Base-by-base conservation (phyloP, 2,113 vertebrate species). In the Galbula dea region DNA sequence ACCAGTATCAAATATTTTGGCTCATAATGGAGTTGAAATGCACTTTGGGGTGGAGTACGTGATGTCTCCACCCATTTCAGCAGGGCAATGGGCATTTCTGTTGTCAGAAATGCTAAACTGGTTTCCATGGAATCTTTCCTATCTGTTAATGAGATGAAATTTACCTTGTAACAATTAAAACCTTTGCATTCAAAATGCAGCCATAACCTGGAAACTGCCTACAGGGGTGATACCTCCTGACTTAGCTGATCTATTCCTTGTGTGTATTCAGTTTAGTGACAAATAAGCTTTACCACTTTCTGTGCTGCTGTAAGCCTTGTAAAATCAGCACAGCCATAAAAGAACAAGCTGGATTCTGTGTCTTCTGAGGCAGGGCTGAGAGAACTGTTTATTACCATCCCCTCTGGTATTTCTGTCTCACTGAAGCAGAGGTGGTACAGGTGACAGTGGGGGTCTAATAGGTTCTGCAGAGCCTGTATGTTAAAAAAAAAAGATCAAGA, bases 371-470 rank as follows among this genome's bases (percentile, higher is more conserved):
- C 34, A 85, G 71, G 46, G 82, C 79, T 72, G 75, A 89, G 57
- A 82, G 41, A 82, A 69, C 54, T 68, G 41, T 96, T 95, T 89
- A 48, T 43, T 76, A 59, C 27, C 37, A 66, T 90, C 74, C 92
- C 54, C 79, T 55, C 72, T 76, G 63, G 36, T 90, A 82, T 88
- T 92, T 84, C 63, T 66, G 66, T 84, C 67, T 81, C 63, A 55
- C 45, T 62, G 59, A 85, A 79, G 58, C 89, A 82, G 8, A 87
- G 57, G n/a, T 83, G 87, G 43, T 83, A 22, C 72, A 78, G 81
- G 78, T 88, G 67, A 45, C 18, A 52, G 3, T 55, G 67, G 72
- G 77, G 22, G 88, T 92, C 77, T 75, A 78, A 68, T 49, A 84
- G 34, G 23, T 91, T 93, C 82, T 86, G 15, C 30, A 69, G 63